Evolutionary conservation across 2,888 invertebrate species (phyloP), one percentile per base, ranked within the genome.

Genomic region (Philereme vetulata): DNA sequence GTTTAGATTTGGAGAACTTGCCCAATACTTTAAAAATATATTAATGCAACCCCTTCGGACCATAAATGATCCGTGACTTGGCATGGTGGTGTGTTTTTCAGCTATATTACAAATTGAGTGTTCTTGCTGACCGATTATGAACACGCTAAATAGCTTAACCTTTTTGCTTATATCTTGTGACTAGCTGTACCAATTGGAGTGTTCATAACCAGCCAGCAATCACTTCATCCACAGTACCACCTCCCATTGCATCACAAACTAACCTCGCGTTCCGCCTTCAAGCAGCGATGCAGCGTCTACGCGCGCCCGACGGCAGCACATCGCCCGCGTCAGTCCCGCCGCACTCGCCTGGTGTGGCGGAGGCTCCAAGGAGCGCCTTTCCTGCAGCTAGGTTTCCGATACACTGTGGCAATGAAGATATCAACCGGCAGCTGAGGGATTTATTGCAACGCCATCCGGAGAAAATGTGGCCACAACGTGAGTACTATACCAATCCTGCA

Each of bases 391-490:
- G 91, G 62, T 90, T 91, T 76, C 93, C 85, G 70, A 79, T 88
- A 40, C 93, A 93, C 77, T 88, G 94, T 67, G 93, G 93, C 74
- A 84, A 80, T 71, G 88, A 88, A 56, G 88, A 90, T 71, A 86
- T 95, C 76, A 96, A 96, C 76, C 93, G 96, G 4, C 97, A 98
- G 76, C 90, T 97, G 47, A 89, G 97, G 35, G 97, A 97, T 80
- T 85, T 97, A 65, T 90, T 97, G 56, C 97, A 97, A 80, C 91
- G 96, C 51, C 96, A 96, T 74, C 95, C 96, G 62, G 94, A 92
- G 44, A 92, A 94, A 71, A 90, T 93, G 77, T 94, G 94, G 94
- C 90, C 93, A 5, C 93, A 93, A 42, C 91, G 91, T 90, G 56
- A 82, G 90, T 86, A 38, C 9, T 32, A 8, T 42, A 1, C 7